Percentiles rank a stretch among this genome's conserved stretches.
Conservation (phyloP, 2,888 invertebrate genomes). For the Zonitis immaculata region DNA sequence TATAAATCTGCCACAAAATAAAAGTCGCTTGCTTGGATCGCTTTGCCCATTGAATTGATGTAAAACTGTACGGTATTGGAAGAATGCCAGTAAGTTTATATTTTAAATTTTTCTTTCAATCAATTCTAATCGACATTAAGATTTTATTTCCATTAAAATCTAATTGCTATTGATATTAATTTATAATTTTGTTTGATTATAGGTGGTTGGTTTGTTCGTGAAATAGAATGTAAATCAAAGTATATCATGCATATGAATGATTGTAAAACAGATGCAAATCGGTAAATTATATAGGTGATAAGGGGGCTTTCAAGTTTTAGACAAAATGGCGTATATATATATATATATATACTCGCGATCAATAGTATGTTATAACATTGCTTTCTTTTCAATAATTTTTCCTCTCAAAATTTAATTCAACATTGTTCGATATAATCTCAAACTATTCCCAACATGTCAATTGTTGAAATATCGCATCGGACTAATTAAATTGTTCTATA, state of each 20-base stretch:
- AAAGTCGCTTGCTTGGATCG: slow-evolving; percentile 4
- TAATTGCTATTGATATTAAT: background rate
- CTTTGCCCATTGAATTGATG: slow-evolving; percentile 1
- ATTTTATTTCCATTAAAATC: background rate
- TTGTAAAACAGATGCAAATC: slow-evolving; percentile 13
- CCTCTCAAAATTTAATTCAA: background rate
- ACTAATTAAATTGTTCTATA: background rate
- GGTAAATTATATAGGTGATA: slow-evolving; percentile 2
- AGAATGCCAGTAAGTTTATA: background rate
- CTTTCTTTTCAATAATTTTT: no score
- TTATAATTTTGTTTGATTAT: background rate
- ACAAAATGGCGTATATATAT: background rate
- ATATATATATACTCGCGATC: background rate
- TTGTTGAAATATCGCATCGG: background rate
- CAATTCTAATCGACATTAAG: no score
- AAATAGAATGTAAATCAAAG: background rate
- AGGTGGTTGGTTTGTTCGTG: background rate
- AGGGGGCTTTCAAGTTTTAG: background rate
- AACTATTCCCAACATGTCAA: background rate
- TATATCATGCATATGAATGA: slow-evolving; percentile 9
- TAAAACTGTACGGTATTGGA: slow-evolving; percentile 4
- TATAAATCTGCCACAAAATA: slow-evolving; percentile 9
- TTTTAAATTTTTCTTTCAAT: no score
- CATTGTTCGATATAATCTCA: no score
- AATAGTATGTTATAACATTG: background rate